Evolutionary conservation across 2,888 invertebrate species (phyloP).

Genomic region (Acanthoscelides obtectus): DNA sequence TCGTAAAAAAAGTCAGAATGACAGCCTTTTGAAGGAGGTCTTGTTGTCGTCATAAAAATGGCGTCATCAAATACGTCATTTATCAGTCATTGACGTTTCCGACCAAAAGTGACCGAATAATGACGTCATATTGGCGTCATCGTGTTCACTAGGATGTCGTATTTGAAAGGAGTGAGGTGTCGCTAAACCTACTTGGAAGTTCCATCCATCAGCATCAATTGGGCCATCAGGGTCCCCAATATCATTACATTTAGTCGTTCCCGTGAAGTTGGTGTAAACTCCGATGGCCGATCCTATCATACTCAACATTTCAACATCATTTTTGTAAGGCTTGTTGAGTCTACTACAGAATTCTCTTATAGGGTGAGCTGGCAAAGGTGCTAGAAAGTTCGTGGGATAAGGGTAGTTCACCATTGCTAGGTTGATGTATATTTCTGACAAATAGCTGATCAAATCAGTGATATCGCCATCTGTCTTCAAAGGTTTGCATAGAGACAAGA

Average conservation of each 20-base stretch:
- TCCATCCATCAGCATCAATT: constrained; percentile 71
- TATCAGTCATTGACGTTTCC: too few species aligned
- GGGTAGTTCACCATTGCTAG: constrained; percentile 97
- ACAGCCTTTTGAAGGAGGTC: too few species aligned
- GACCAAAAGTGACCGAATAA: too few species aligned
- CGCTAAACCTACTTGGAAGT: constrained; percentile 62
- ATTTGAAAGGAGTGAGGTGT: background rate
- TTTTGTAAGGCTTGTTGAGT: constrained; percentile 24
- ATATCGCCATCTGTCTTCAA: constrained; percentile 57
- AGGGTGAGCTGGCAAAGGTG: constrained; percentile 80
- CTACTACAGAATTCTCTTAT: constrained; percentile 61
- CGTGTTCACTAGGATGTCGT: too few species aligned
- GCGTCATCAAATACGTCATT: too few species aligned
- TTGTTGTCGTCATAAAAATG: too few species aligned
- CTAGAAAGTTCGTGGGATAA: constrained; percentile 77
- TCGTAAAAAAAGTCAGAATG: too few species aligned
- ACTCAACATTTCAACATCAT: constrained; percentile 49
- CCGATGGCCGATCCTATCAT: constrained; percentile 65
- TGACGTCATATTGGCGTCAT: too few species aligned
- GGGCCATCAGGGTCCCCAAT: constrained; percentile 53
- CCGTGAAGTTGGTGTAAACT: constrained; percentile 80
- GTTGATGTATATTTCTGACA: constrained; percentile 68
- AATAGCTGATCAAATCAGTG: constrained; percentile 60
- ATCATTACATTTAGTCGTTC: constrained; percentile 64
- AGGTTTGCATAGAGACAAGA: constrained; percentile 69